Evolutionary conservation across 2,113 vertebrate species (phyloP).

Genomic region (Lophochroa leadbeateri): DNA sequence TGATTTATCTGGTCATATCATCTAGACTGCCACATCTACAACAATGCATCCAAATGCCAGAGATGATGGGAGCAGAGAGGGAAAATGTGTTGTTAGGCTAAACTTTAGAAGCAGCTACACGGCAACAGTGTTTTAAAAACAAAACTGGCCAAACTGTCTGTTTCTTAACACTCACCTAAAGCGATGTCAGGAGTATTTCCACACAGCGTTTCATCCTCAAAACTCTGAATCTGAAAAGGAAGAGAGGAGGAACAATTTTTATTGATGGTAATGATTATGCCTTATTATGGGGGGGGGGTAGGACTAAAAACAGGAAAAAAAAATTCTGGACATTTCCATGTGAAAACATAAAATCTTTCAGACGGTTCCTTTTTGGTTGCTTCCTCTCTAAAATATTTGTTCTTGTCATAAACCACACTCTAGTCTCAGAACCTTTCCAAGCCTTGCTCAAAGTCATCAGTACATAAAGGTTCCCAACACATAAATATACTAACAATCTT

Average conservation of each 20-base stretch:
- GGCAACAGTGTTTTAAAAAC: not conserved
- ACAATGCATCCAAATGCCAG: not conserved
- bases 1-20: not conserved
- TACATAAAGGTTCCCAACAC: not conserved
- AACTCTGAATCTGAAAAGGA: constrained; percentile 68
- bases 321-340: not conserved
- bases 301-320: not conserved
- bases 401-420: not conserved
- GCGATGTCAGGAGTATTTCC: constrained; percentile 25
- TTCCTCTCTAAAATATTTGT: not conserved
- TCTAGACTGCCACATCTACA: not conserved
- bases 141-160: not conserved
- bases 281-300: not conserved
- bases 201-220: constrained; percentile 63
- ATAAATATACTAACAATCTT: not conserved
- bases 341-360: not conserved
- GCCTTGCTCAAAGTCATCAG: not conserved
- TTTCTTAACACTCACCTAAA: constrained; percentile 43
- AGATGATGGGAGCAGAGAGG: not conserved
- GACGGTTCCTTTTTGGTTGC: not conserved
- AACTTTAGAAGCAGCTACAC: not conserved
- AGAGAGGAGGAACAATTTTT: not conserved
- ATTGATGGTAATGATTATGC: not conserved
- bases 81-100: not conserved
- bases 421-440: not conserved